These are phyloP conservation scores for Nothobranchius kuhntae DNA, from an alignment of 2,113 vertebrate species.

Conservation along the genomic window DNA sequence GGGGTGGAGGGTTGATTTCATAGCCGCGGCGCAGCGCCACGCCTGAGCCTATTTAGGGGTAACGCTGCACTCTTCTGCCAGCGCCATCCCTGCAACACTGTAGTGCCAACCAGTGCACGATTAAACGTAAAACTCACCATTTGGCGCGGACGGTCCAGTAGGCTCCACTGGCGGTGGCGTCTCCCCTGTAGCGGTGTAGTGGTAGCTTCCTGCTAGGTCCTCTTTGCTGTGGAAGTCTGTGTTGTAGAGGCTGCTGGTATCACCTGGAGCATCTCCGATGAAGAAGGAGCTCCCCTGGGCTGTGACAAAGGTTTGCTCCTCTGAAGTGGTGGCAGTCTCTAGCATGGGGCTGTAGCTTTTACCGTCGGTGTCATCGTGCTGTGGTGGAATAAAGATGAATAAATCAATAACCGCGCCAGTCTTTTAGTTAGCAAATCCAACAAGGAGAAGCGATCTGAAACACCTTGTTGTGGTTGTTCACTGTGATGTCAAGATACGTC, in stretches of 20 bases:
- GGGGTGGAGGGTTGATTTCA: too few species aligned
- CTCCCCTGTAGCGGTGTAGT: slow-evolving; percentile 7
- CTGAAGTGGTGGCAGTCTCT: slow-evolving; percentile 2
- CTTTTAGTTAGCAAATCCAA: neutral
- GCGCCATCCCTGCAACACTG: too few species aligned
- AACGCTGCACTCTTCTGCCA: too few species aligned
- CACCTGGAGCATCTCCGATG: slow-evolving; percentile 49
- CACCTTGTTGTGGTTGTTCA: slow-evolving; percentile 48
- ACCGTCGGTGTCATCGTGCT: slow-evolving; percentile 41
- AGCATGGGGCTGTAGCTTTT: slow-evolving; percentile 33
- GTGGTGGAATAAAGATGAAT: neutral
- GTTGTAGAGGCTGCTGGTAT: slow-evolving; percentile 50
- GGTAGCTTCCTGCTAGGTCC: slow-evolving; percentile 70
- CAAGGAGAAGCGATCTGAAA: neutral
- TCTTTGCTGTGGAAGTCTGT: slow-evolving; percentile 52
- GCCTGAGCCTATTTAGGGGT: too few species aligned
- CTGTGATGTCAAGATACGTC: slow-evolving; percentile 24
- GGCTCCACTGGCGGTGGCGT: slow-evolving; percentile 14
- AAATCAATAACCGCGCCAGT: neutral
- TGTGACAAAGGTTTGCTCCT: slow-evolving; percentile 59
- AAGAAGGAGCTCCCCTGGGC: slow-evolving; percentile 73
- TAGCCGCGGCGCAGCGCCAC: too few species aligned
- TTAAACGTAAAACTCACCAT: slow-evolving; percentile 50
- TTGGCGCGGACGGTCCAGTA: slow-evolving; percentile 24
- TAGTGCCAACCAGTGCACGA: too few species aligned